Percentiles rank a stretch among this genome's conserved stretches.
Conservation (phyloP, 2,888 invertebrate species). For the Meteorus colon region DNA sequence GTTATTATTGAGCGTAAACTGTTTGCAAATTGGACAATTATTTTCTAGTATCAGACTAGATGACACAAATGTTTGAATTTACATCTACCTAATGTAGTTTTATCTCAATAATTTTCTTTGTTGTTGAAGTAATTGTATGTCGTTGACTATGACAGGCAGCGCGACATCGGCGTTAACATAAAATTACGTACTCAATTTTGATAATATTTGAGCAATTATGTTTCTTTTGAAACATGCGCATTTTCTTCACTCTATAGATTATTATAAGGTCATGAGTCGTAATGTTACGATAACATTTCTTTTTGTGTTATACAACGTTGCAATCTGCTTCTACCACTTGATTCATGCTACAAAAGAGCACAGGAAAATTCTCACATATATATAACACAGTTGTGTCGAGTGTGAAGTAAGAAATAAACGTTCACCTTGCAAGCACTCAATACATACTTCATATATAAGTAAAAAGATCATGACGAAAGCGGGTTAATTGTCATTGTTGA, state of each 20-base stretch:
- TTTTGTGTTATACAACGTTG: not conserved
- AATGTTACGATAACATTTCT: slow-evolving; percentile 22
- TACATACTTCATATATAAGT: not conserved
- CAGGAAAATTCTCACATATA: slow-evolving; percentile 10
- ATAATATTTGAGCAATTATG: not conserved
- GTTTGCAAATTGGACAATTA: not conserved
- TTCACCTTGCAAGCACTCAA: not conserved
- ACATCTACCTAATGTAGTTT: not conserved
- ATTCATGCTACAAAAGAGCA: not conserved
- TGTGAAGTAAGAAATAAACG: slow-evolving; percentile 43
- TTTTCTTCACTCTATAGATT: slow-evolving; percentile 17
- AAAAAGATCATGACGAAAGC: slow-evolving; percentile 50
- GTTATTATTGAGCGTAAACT: not conserved
- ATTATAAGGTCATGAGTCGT: slow-evolving; percentile 24
- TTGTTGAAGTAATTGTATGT: not conserved
- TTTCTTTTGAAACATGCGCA: slow-evolving; percentile 11
- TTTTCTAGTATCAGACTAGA: not conserved
- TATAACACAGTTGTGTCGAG: slow-evolving; percentile 9
- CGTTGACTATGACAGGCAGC: not conserved
- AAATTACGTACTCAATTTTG: not conserved
- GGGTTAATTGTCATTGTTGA: slow-evolving; percentile 64
- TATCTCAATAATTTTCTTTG: not conserved
- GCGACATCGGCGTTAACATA: not conserved
- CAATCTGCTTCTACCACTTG: not conserved
- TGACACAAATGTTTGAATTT: not conserved